Evolutionary conservation across 2,113 vertebrate species (phyloP), one percentile per base, ranked within the genome.

Genomic region (Marmota flaviventris): DNA sequence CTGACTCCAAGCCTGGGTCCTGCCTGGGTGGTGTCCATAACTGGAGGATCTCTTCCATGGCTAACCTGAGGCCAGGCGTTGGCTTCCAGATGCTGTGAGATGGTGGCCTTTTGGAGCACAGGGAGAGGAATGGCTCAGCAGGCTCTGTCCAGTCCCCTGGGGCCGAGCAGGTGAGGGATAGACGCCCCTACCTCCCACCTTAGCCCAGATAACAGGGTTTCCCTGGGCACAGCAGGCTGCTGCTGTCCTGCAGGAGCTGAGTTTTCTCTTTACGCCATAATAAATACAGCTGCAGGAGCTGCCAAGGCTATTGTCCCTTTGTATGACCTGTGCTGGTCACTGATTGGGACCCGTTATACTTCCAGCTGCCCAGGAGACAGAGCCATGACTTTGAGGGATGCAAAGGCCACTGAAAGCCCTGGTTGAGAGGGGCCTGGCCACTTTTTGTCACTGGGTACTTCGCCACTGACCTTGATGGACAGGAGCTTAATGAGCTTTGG

Each of bases 241-340:
- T 85, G 89, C 81, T 45, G 2, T 32, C n/a, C 42, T 25, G 34
- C 89, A 32, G 86, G 5, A 85, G 86, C 83, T 34, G 81, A 67
- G 27, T 89, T 76, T n/a, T 81, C 88, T 78, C 53, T 67, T 88
- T 69, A 17, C 17, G 53, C 84, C 20, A 24, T 73, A 67, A 93
- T 93, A 77, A 88, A 89, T 93, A 75, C 1, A 37, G 88, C 78
- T 2, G 7, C 24, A n/a, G 83, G 61, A 88, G 78, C 22, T 20
- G 77, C 65, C 42, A 34, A 78, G 70, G 73, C 78, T 25, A 37
- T 77, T 18, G 91, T 77, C 29, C 45, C 88, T 48, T 32, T 94
- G 72, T 51, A 27, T 0, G 0, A 34, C 75, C 53, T 72, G 61
- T 29, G 77, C 32, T 0, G 5, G 24, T 24, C 65, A 22, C 78